Conservation (phyloP, 1,140 invertebrate species). For the Eupristina koningsbergeri region DNA sequence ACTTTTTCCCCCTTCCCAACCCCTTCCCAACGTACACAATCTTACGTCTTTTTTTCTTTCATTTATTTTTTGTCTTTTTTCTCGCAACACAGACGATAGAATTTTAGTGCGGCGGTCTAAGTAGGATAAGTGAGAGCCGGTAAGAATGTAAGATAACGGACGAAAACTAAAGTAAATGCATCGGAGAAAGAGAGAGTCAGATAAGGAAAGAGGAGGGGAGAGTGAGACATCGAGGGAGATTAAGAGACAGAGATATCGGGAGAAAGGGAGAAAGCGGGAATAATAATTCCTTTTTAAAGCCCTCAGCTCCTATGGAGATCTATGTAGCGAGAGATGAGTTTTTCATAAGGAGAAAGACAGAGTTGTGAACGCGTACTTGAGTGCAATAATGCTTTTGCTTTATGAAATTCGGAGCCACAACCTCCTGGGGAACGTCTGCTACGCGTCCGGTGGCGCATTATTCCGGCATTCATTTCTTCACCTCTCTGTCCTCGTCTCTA, state of each 20-base stretch:
- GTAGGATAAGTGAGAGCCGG: background rate
- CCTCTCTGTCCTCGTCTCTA: background rate
- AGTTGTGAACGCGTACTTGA: conserved; percentile 57
- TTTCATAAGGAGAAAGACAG: conserved; percentile 50
- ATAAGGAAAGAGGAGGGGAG: background rate
- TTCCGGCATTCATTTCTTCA: conserved; percentile 9
- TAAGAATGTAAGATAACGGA: background rate
- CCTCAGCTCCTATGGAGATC: conserved; percentile 53
- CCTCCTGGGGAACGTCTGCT: conserved; percentile 36
- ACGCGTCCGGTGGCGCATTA: background rate
- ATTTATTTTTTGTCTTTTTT: conserved; percentile 2
- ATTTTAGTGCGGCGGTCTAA: conserved; percentile 3
- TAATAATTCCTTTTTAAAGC: conserved; percentile 59
- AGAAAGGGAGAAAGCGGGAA: conserved; percentile 52
- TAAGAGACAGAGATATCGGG: conserved; percentile 30
- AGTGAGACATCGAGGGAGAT: background rate
- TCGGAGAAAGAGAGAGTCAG: background rate
- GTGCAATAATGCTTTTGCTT: conserved; percentile 56
- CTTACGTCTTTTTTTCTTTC: background rate
- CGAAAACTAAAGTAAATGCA: background rate
- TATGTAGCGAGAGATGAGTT: conserved; percentile 56
- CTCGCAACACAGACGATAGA: background rate
- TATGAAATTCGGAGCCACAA: conserved; percentile 59
- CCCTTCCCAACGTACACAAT: no score
- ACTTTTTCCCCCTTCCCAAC: background rate